Percentiles rank a stretch among this genome's conserved stretches.
These are phyloP conservation scores for Phenganax stokvisi DNA, from an alignment of 92 coral and sea anemone species.

Conservation along the genomic window DNA sequence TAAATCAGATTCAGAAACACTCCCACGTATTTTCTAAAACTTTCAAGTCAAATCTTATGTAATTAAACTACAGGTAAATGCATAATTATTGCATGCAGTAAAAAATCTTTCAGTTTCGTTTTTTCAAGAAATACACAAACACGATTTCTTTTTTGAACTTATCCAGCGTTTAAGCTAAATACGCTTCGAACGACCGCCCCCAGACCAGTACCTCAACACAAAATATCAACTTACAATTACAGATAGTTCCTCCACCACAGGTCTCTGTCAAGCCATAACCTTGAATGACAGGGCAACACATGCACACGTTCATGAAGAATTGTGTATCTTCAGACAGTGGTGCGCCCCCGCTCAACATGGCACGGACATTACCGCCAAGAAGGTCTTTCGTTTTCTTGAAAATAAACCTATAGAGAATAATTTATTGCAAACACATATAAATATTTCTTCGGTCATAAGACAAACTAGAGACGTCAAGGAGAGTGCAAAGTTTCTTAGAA, in stretches of 20 bases:
- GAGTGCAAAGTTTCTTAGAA: background rate
- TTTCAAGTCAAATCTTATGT: too few species aligned
- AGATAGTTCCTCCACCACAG: constrained; percentile 92
- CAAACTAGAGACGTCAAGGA: background rate
- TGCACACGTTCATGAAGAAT: constrained; percentile 96
- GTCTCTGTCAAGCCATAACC: constrained; percentile 98
- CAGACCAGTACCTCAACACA: too few species aligned
- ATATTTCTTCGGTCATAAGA: background rate
- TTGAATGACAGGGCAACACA: constrained; percentile 93
- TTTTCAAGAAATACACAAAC: too few species aligned
- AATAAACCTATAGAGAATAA: constrained; percentile 59
- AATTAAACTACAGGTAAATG: too few species aligned
- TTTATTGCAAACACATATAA: background rate
- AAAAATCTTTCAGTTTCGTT: too few species aligned
- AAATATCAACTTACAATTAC: constrained; percentile 53
- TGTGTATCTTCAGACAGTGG: constrained; percentile 90
- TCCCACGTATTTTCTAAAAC: too few species aligned
- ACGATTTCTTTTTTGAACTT: too few species aligned
- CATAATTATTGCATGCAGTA: too few species aligned
- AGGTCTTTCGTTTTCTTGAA: constrained; percentile 75
- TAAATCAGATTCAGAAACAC: too few species aligned
- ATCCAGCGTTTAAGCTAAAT: too few species aligned
- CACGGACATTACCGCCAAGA: constrained; percentile 89
- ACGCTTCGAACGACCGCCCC: too few species aligned
- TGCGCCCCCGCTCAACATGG: constrained; percentile 93